A percentile compares a stretch with the other conserved stretches of the same genome.
phyloP scores from a whole-genome alignment of 2,888 invertebrate genomes.

The Hoplodrina ambigua region DNA sequence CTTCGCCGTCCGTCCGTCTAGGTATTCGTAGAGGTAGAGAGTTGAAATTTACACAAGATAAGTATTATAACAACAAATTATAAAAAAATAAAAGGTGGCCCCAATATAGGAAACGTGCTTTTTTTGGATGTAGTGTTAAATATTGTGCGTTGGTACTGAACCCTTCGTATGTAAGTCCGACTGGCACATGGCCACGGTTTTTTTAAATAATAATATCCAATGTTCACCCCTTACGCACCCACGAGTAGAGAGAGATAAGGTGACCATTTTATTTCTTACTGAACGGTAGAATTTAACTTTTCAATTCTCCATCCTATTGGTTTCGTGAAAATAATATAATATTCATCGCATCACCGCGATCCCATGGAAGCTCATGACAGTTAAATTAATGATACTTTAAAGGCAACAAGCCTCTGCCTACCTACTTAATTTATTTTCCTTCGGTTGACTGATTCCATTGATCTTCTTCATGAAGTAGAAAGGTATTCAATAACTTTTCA shows the following conservation, averaged over 20 bases:
- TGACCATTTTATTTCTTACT: not conserved
- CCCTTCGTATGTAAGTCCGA: too few species aligned
- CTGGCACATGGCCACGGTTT: too few species aligned
- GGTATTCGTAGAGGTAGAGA: too few species aligned
- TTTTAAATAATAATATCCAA: not conserved
- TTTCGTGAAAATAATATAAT: constrained; percentile 34
- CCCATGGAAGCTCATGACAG: constrained; percentile 54
- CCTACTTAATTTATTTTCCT: constrained; percentile 60
- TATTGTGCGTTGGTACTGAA: too few species aligned
- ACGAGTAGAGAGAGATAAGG: not conserved
- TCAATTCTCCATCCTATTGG: not conserved
- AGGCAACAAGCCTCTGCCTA: constrained; percentile 61
- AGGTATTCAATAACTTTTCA: constrained; percentile 56
- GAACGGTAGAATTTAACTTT: not conserved
- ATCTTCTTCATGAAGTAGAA: constrained; percentile 60
- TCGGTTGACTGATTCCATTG: constrained; percentile 57
- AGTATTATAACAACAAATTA: too few species aligned
- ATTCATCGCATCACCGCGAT: constrained; percentile 33
- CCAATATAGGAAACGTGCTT: too few species aligned
- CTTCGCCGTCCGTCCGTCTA: too few species aligned
- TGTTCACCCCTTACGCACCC: not conserved
- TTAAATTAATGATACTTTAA: constrained; percentile 62
- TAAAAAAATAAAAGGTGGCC: too few species aligned
- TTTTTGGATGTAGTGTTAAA: too few species aligned
- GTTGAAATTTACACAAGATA: too few species aligned